Base-by-base conservation (phyloP, 2,113 vertebrate species). In the Okapia johnstoni region DNA sequence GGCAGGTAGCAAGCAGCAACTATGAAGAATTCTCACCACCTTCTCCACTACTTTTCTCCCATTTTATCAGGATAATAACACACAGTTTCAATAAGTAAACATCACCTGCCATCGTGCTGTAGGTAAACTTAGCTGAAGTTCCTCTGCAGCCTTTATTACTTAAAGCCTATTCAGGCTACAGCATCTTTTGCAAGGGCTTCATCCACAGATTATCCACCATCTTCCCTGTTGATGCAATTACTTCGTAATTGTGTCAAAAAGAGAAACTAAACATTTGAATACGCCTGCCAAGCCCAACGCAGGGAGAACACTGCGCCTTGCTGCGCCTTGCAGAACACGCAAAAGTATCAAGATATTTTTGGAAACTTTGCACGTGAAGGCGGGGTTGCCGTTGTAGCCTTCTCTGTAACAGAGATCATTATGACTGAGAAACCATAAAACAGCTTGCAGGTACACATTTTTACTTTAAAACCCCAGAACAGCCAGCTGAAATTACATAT, bases 371-470 rank as follows among this genome's bases (percentile, higher is more conserved):
- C 97, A 98, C 90, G 97, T 5, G 79, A 98, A 98, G 97, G 97
- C 98, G 94, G 98, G 97, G 97, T 94, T 98, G 98, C 97, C 70
- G 96, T 98, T 99, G 98, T 98, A 98, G 98, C 98, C 98, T 98
- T 97, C 98, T 99, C 98, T 98, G 98, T 99, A 98, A 98, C 98
- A 98, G 98, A 99, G 98, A 99, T 98, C 97, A 98, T 99, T 99
- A 99, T 98, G 98, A 98, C 97, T 98, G 97, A 98, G 98, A 99
- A 98, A 97, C 98, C 98, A 99, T 98, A 98, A 98, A 99, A 98
- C 99, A 99, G 99, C 98, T 99, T 99, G 98, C 99, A 99, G 99
- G 99, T 99, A 99, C 99, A 99, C 99, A 98, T 98, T 98, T 99
- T 98, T 98, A 98, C 98, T 99, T 98, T 98, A 98, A 98, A 98